A percentile compares a stretch with the other conserved stretches of the same genome.
Conservation (phyloP, 1,140 invertebrate genomes). For the Euwallacea fornicatus region DNA sequence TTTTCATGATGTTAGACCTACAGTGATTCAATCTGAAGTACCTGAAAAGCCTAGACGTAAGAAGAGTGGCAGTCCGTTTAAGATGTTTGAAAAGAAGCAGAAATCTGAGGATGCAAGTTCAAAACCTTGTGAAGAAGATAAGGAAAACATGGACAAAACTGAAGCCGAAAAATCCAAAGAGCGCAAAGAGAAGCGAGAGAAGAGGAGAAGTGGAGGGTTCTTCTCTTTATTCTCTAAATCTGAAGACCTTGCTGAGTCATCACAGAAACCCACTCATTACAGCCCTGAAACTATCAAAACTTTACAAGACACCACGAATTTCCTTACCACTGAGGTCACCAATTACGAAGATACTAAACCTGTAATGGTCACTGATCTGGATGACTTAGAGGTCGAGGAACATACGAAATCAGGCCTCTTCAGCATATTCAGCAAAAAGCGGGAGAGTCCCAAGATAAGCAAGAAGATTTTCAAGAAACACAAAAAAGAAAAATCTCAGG, state of each 20-base stretch:
- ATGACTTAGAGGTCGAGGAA: conserved; percentile 29
- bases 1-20: conserved; percentile 30
- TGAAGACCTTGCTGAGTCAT: conserved; percentile 3
- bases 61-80: conserved; percentile 38
- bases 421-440: conserved; percentile 43
- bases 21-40: conserved; percentile 1
- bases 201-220: conserved; percentile 32
- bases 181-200: conserved; percentile 9
- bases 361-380: conserved; percentile 38
- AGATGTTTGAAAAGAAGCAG: conserved; percentile 18
- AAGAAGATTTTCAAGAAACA: conserved; percentile 42
- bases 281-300: conserved; percentile 37
- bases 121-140: conserved; percentile 17
- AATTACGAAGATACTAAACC: conserved; percentile 43
- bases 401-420: conserved; percentile 40
- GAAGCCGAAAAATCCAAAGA: conserved; percentile 17
- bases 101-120: conserved; percentile 15
- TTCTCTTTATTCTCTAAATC: conserved; percentile 33
- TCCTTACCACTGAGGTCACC: conserved; percentile 42
- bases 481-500: conserved; percentile 38
- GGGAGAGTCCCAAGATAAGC: conserved; percentile 37
- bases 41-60: conserved; percentile 28
- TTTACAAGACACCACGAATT: conserved; percentile 42
- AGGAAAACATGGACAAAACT: conserved; percentile 14
- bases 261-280: conserved; percentile 13